Conservation (phyloP, 2,888 invertebrate species). For the Drosophila ochracea region DNA sequence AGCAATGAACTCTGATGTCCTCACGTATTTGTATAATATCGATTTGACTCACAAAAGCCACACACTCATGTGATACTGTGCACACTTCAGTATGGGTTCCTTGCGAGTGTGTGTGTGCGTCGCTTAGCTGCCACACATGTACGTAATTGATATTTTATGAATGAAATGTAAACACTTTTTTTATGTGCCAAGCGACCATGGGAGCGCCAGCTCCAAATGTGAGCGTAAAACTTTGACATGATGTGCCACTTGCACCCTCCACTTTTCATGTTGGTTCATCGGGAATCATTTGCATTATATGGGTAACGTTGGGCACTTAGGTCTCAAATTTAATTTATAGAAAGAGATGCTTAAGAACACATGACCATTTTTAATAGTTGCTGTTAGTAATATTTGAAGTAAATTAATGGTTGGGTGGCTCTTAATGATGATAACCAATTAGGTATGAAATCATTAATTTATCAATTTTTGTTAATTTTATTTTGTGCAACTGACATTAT, state of each 20-base stretch:
- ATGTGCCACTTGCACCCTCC: constrained; percentile 40
- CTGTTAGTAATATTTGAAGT: neutral
- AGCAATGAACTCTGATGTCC: constrained; percentile 80
- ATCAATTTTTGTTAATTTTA: neutral
- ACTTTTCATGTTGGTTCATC: constrained; percentile 20
- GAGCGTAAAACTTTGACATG: constrained; percentile 44
- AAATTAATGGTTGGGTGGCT: neutral
- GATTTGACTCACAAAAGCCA: constrained; percentile 74
- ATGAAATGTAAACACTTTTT: constrained; percentile 80
- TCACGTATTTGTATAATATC: constrained; percentile 78
- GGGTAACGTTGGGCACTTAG: neutral
- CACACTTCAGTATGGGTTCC: no score
- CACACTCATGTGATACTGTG: constrained; percentile 23
- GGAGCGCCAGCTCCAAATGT: constrained; percentile 13
- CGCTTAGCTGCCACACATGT: constrained; percentile 73
- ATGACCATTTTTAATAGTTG: neutral
- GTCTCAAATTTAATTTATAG: neutral
- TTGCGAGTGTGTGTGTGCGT: constrained; percentile 21
- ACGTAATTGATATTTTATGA: constrained; percentile 81
- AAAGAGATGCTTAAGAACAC: neutral
- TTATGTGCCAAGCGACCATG: constrained; percentile 54
- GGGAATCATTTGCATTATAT: neutral
- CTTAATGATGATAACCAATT: neutral
- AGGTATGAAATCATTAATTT: no score
- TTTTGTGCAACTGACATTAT: neutral